phyloP scores from a whole-genome alignment of 2,888 invertebrate genomes.

The Molanna angustata region DNA sequence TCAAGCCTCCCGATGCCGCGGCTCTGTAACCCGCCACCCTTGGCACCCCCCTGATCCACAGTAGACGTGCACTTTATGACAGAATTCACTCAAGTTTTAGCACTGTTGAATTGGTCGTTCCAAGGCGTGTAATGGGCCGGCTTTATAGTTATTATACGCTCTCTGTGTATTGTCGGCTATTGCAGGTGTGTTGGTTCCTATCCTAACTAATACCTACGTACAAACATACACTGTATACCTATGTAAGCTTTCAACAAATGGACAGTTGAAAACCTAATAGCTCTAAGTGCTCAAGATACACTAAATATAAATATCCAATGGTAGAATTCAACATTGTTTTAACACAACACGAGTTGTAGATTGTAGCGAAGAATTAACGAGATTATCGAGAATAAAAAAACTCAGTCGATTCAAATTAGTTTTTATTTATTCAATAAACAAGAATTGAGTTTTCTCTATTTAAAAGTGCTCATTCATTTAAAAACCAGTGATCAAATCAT shows the following conservation, averaged over 20 bases:
- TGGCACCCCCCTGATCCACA: constrained; percentile 18
- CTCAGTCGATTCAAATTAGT: no score
- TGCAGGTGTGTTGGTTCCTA: constrained; percentile 4
- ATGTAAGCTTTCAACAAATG: background rate
- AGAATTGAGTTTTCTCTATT: no score
- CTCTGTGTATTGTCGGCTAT: constrained; percentile 14
- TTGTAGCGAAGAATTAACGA: no score
- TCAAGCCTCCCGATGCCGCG: constrained; percentile 26
- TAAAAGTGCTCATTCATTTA: no score
- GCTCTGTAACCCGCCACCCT: no score
- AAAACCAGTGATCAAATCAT: no score
- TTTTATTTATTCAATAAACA: no score
- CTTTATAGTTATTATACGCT: constrained; percentile 46
- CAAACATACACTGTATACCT: background rate
- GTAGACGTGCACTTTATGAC: constrained; percentile 34
- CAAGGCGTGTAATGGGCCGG: constrained; percentile 44
- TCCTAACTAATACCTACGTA: no score
- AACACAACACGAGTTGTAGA: no score
- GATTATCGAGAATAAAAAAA: no score
- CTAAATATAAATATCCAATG: no score
- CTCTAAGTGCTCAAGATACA: background rate
- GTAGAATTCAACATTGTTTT: no score
- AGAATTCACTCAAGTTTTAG: constrained; percentile 34
- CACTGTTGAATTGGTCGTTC: constrained; percentile 41
- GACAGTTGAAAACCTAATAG: background rate